Evolutionary conservation across 2,797 vertebrate genomes (phyloP).

Genomic region (Pipistrellus pipistrellus): DNA sequence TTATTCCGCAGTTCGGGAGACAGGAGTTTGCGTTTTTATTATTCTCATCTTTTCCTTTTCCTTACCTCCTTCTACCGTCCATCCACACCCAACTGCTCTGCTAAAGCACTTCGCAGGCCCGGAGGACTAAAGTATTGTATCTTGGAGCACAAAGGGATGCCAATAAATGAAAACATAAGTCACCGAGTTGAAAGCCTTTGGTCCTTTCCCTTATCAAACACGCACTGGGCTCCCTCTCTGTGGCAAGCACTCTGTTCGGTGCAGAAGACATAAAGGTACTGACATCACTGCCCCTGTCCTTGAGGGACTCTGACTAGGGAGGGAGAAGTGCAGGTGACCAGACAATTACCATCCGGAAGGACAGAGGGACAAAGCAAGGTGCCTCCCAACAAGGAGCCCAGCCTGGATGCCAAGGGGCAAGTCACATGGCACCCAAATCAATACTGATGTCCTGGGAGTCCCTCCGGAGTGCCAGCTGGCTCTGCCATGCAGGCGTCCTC

Average conservation of each 20-base stretch:
- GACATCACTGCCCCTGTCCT: not conserved
- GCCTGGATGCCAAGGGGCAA: not conserved
- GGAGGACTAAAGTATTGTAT: not conserved
- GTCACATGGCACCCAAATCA: not conserved
- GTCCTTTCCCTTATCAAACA: not conserved
- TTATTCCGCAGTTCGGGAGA: slow-evolving; percentile 59
- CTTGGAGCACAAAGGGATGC: not conserved
- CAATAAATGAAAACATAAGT: not conserved
- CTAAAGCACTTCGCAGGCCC: not conserved
- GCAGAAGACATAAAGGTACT: not conserved
- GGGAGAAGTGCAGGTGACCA: not conserved
- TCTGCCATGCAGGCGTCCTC: not conserved
- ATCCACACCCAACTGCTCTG: not conserved
- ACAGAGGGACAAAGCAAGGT: not conserved
- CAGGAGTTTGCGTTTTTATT: slow-evolving; percentile 57
- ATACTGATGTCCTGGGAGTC: not conserved
- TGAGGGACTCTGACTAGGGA: not conserved
- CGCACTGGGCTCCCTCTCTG: not conserved
- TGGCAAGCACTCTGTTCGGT: not conserved
- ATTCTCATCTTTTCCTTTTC: slow-evolving; percentile 38
- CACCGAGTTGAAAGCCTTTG: not conserved
- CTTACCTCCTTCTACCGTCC: not conserved
- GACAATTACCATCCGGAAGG: not conserved
- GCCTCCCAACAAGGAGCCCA: not conserved
- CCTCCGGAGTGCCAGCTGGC: not conserved